Conservation (phyloP, 2,888 invertebrate genomes). For the Eupithecia subfuscata region DNA sequence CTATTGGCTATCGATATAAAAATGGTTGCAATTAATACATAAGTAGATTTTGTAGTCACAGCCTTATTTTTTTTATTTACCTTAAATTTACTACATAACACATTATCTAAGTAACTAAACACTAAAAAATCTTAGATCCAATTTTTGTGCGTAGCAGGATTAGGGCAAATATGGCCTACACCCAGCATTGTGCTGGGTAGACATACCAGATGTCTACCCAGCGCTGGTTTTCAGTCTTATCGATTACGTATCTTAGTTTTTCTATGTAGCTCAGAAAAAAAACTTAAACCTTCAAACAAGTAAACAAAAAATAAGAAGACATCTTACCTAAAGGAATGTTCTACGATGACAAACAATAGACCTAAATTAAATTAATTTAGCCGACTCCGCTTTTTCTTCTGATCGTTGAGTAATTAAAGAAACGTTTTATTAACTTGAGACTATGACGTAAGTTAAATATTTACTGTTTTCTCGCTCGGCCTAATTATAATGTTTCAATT, state of each 20-base stretch:
- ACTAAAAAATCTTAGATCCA: too few relatives aligned
- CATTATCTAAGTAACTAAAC: too few relatives aligned
- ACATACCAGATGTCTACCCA: too few relatives aligned
- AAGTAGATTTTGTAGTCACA: neutral
- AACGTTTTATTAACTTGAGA: constrained; percentile 42
- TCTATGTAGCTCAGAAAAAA: neutral
- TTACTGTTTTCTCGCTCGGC: constrained; percentile 21
- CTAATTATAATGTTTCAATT: neutral
- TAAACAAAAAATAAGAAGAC: constrained; percentile 16
- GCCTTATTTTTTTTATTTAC: too few relatives aligned
- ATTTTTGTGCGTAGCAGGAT: too few relatives aligned
- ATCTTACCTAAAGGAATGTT: constrained; percentile 38
- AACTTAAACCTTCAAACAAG: constrained; percentile 7
- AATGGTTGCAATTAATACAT: neutral
- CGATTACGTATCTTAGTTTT: neutral
- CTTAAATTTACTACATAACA: too few relatives aligned
- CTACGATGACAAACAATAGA: constrained; percentile 40
- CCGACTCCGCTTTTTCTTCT: constrained; percentile 37
- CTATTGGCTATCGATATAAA: neutral
- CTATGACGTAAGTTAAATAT: constrained; percentile 32
- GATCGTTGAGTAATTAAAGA: constrained; percentile 39
- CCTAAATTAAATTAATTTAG: constrained; percentile 40
- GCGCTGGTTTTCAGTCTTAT: too few relatives aligned
- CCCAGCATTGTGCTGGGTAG: too few relatives aligned
- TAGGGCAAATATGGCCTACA: too few relatives aligned